These are phyloP conservation scores for Oxygymnocypris stewartii DNA, from an alignment of 2,113 vertebrate species.

Conservation along the genomic window DNA sequence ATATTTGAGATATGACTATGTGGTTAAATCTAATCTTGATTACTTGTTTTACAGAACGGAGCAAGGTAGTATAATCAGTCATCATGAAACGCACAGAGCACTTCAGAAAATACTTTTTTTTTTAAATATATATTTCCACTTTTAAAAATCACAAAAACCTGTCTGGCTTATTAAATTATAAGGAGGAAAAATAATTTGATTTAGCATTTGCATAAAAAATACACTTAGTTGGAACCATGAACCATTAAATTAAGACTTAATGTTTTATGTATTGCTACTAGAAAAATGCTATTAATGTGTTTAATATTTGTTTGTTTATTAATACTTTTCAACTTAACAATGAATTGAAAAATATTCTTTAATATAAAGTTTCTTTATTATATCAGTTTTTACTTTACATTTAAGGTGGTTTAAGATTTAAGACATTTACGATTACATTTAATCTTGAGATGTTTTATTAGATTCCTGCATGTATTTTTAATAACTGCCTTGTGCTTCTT, in stretches of 20 bases:
- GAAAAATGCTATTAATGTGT: not conserved
- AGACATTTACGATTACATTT: too few species aligned
- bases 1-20: not conserved
- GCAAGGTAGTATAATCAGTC: not conserved
- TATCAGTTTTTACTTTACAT: not conserved
- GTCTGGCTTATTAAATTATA: too few species aligned
- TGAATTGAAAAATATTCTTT: too few species aligned
- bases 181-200: too few species aligned
- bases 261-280: not conserved
- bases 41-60: not conserved
- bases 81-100: not conserved
- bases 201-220: not conserved
- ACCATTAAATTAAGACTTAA: not conserved
- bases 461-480: not conserved
- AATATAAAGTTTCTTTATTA: not conserved
- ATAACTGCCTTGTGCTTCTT: conserved; percentile 32
- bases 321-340: not conserved
- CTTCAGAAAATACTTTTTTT: not conserved
- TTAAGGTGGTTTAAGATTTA: too few species aligned
- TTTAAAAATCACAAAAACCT: too few species aligned
- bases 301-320: not conserved
- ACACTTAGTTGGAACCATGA: not conserved
- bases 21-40: not conserved
- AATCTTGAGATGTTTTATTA: not conserved
- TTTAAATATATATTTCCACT: too few species aligned